Base-by-base conservation (phyloP, 2,113 vertebrate genomes). In the Apodemus speciosus region DNA sequence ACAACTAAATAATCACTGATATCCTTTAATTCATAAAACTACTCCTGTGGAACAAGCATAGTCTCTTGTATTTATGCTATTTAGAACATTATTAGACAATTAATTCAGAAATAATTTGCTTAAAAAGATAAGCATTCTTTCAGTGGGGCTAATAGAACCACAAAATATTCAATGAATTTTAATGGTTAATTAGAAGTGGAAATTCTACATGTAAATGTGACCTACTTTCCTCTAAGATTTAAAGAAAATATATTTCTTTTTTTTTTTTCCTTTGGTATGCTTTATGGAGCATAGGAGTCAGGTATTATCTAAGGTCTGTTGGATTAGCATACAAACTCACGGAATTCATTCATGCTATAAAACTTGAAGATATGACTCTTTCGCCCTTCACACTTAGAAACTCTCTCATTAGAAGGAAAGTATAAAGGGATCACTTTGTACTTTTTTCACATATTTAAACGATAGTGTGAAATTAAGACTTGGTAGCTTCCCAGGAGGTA, bases 141-240 rank as follows among this genome's bases (percentile, higher is more conserved):
- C 4, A 84, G 0, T 83, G 5, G 9, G 43, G 43, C 9, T 58
- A 83, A 72, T 3, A 73, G 53, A 43, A 80, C 6, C 18, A 73
- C 14, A 94, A 69, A 79, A 64, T 72, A 76, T 46, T 27, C 60
- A n/a, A 9, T 58, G n/a, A 69, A 75, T 92, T 95, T 72, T 94
- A 40, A 30, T 90, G 27, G 53, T 16, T 90, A 95, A 87, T 64
- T 89, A 92, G 49, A 87, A 58, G 27, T 72, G 15, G 68, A 87
- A 77, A 94, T 49, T 92, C 30, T 64, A 66, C 32, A 66, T 77
- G 32, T 83, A 56, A 93, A 89, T 83, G 38, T 89, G 25, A 76
- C 73, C 58, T 53, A 62, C 27, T 56, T 93, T 88, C 84, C 40
- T 32, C 13, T 58, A 75, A 76, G 46, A 92, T 13, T 85, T 89